Evolutionary conservation across 2,888 invertebrate genomes (phyloP).

Genomic region (Tridacna gigas): DNA sequence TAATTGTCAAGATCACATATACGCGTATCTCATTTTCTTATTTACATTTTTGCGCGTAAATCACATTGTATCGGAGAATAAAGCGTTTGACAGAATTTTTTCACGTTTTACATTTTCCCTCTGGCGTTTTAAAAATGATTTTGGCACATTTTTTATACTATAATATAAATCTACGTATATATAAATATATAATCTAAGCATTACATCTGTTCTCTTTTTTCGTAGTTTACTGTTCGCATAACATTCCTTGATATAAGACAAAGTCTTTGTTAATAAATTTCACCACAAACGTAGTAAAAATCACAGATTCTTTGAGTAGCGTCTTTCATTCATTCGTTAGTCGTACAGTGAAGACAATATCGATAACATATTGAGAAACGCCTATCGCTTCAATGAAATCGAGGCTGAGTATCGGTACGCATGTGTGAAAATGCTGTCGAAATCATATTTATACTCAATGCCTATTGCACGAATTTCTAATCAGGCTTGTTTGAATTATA

Average conservation of each 20-base stretch:
- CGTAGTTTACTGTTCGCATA: not conserved
- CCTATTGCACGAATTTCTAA: too few relatives aligned
- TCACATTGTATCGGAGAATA: not conserved
- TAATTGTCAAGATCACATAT: too few relatives aligned
- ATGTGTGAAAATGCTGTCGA: not conserved
- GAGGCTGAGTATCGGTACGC: not conserved
- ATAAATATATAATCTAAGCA: too few relatives aligned
- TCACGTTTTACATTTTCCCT: too few relatives aligned
- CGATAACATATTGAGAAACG: not conserved
- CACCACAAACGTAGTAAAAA: not conserved
- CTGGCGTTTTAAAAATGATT: too few relatives aligned
- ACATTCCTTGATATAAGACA: not conserved
- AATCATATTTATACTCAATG: too few relatives aligned
- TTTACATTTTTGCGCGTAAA: not conserved
- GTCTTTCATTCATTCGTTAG: not conserved
- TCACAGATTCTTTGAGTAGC: not conserved
- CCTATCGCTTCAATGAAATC: not conserved
- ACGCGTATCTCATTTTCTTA: too few relatives aligned
- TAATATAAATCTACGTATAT: too few relatives aligned
- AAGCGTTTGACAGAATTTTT: too few relatives aligned
- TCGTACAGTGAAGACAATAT: not conserved
- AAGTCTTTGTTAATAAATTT: not conserved
- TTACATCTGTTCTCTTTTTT: too few relatives aligned
- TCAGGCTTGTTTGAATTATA: too few relatives aligned
- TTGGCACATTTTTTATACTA: too few relatives aligned